Percentiles rank a stretch among this genome's conserved stretches.
Conservation (phyloP, 2,797 vertebrate genomes). For the Brachymystax lenok region DNA sequence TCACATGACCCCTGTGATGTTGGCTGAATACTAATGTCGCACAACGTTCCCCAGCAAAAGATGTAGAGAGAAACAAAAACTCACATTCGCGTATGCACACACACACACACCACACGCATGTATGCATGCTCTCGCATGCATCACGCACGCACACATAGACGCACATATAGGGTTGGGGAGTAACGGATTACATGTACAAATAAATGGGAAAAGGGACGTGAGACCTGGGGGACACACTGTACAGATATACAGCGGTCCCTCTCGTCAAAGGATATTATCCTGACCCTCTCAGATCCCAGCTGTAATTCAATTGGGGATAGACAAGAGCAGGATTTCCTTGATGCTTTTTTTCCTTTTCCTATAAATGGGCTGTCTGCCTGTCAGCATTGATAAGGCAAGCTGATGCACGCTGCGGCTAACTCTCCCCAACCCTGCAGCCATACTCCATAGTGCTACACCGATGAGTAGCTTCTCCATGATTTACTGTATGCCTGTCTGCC, state of each 20-base stretch:
- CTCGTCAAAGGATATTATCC: slow-evolving; percentile 68
- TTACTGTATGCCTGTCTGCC: slow-evolving; percentile 63
- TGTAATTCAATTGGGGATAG: slow-evolving; percentile 73
- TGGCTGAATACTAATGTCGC: slow-evolving; percentile 63
- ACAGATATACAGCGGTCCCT: slow-evolving; percentile 62
- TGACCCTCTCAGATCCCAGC: slow-evolving; percentile 49
- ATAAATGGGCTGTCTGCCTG: slow-evolving; percentile 74
- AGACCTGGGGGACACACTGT: slow-evolving; percentile 61
- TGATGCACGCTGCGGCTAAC: slow-evolving; percentile 58
- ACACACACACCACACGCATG: too few species aligned
- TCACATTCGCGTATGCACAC: too few species aligned
- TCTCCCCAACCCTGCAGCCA: slow-evolving; percentile 55
- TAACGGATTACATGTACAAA: slow-evolving; percentile 42
- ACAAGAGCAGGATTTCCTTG: slow-evolving; percentile 67
- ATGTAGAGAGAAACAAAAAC: slow-evolving; percentile 10
- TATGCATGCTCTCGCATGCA: too few species aligned
- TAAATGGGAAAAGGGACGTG: slow-evolving; percentile 68
- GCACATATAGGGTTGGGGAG: too few species aligned
- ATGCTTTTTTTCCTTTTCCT: slow-evolving; percentile 51
- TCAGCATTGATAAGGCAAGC: slow-evolving; percentile 71
- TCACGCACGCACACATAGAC: too few species aligned
- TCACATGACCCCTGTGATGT: slow-evolving; percentile 59
- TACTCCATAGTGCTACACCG: slow-evolving; percentile 49
- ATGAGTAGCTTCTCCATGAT: slow-evolving; percentile 59
- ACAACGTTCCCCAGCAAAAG: slow-evolving; percentile 51